phyloP scores from a whole-genome alignment of 2,797 vertebrate species.

The Melanotaenia boesemani region DNA sequence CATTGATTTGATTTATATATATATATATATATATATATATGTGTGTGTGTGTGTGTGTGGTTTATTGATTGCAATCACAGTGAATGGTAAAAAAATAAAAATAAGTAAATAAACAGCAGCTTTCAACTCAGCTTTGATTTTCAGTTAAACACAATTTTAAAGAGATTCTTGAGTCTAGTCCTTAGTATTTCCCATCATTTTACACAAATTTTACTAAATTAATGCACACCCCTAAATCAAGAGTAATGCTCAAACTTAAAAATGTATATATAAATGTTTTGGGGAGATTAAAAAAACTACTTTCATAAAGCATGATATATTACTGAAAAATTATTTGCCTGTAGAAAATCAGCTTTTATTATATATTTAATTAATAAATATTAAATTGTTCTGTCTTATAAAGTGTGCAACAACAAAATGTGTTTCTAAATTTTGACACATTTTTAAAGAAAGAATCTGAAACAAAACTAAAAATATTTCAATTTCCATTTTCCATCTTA shows the following conservation, averaged over 20 bases:
- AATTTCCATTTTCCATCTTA: slow-evolving; percentile 13
- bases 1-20: background rate
- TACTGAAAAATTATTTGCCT: background rate
- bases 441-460: background rate
- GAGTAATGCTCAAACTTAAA: background rate
- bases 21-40: no score
- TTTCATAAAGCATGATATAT: background rate
- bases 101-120: slow-evolving; percentile 25
- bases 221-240: background rate
- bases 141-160: background rate
- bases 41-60: background rate
- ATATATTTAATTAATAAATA: background rate
- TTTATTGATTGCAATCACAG: background rate
- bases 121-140: slow-evolving; percentile 14
- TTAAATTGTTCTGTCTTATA: background rate
- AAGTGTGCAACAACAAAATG: background rate
- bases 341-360: background rate
- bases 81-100: background rate
- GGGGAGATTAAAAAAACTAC: background rate
- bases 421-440: slow-evolving; percentile 1
- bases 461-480: background rate
- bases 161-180: background rate
- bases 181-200: background rate
- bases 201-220: slow-evolving; percentile 1
- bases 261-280: background rate